Conservation (phyloP, 2,888 invertebrate genomes). For the Ctena decussata region DNA sequence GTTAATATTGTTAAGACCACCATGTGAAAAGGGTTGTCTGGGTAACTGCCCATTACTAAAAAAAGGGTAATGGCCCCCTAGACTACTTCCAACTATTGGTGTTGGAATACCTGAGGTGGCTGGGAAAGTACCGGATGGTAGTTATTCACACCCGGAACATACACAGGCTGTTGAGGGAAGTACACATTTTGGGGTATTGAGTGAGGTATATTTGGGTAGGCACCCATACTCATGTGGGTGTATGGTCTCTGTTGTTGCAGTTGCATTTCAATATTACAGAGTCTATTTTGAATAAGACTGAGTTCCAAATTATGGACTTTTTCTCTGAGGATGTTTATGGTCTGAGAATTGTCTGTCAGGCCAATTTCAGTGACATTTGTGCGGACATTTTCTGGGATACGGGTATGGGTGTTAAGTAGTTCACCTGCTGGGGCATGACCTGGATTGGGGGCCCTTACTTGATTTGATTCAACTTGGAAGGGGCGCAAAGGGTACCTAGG, state of each 20-base stretch:
- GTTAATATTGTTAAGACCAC: too few relatives aligned
- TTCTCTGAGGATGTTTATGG: not conserved
- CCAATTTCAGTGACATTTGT: not conserved
- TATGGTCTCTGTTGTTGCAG: not conserved
- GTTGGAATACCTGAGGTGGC: too few relatives aligned
- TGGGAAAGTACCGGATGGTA: too few relatives aligned
- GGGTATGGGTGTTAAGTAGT: not conserved
- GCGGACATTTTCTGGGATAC: not conserved
- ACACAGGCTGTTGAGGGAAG: too few relatives aligned
- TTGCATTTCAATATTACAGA: not conserved
- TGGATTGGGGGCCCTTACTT: too few relatives aligned
- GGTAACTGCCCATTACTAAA: too few relatives aligned
- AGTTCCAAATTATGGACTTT: not conserved
- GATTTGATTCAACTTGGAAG: not conserved
- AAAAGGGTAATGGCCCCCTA: too few relatives aligned
- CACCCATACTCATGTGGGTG: not conserved
- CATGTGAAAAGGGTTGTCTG: too few relatives aligned
- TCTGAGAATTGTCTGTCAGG: not conserved
- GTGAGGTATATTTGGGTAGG: too few relatives aligned
- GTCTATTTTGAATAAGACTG: not conserved
- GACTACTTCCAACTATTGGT: too few relatives aligned
- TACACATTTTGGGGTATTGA: too few relatives aligned
- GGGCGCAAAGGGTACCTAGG: not conserved
- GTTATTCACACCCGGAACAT: too few relatives aligned
- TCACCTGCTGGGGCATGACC: not conserved